Evolutionary conservation across 2,888 invertebrate species (phyloP).

Genomic region (Chrysolina haemoptera): DNA sequence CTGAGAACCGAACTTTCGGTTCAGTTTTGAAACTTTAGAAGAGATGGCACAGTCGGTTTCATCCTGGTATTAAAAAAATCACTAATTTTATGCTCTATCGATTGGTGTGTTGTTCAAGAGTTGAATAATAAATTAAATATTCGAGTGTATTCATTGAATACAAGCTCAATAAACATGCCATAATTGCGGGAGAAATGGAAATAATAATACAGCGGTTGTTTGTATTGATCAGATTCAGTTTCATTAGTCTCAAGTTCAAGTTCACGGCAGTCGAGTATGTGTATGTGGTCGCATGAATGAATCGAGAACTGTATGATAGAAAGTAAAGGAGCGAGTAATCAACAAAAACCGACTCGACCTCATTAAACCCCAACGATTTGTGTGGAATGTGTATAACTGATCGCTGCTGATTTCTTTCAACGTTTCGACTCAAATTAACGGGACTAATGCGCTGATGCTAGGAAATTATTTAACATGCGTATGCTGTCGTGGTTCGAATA

Average conservation of each 20-base stretch:
- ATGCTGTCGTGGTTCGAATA: constrained; percentile 13
- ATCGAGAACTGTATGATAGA: constrained; percentile 64
- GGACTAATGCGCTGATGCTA: constrained; percentile 48
- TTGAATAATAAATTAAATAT: neutral
- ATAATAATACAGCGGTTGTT: constrained; percentile 41
- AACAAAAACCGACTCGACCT: constrained; percentile 56
- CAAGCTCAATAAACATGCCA: constrained; percentile 1
- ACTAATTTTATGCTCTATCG: no score
- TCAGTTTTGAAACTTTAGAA: no score
- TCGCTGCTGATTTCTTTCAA: constrained; percentile 47
- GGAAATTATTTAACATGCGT: constrained; percentile 22
- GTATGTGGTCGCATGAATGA: constrained; percentile 67
- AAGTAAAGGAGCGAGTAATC: constrained; percentile 61
- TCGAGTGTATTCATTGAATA: constrained; percentile 25
- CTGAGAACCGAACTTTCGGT: no score
- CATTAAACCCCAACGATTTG: constrained; percentile 51
- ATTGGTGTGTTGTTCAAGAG: no score
- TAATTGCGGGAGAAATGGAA: constrained; percentile 31
- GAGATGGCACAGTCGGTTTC: no score
- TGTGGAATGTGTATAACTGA: constrained; percentile 45
- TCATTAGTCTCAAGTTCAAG: constrained; percentile 70
- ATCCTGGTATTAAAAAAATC: no score
- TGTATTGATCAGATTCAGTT: constrained; percentile 64
- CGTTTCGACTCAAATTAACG: constrained; percentile 54
- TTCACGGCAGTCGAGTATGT: constrained; percentile 68